Percentiles rank a stretch among this genome's conserved stretches.
phyloP scores from a whole-genome alignment of 2,888 invertebrate genomes.

The Abrostola tripartita region DNA sequence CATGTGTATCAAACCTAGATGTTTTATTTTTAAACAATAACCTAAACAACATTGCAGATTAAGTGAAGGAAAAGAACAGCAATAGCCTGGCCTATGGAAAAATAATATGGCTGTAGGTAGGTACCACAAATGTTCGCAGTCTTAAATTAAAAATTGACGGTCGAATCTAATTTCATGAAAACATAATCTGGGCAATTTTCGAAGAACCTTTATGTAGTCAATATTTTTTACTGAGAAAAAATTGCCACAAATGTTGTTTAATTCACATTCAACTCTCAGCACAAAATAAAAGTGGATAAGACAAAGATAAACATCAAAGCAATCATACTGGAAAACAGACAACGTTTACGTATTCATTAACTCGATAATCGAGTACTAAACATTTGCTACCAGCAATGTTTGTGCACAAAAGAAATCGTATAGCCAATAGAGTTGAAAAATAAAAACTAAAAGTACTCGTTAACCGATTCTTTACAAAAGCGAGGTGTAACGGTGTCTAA shows the following conservation, averaged over 20 bases:
- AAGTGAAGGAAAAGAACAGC: too few relatives aligned
- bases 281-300: conserved; percentile 2
- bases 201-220: background rate
- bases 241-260: background rate
- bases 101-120: too few relatives aligned
- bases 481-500: conserved; percentile 53
- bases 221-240: background rate
- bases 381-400: conserved; percentile 28
- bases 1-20: too few relatives aligned
- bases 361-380: conserved; percentile 30
- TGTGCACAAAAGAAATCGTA: conserved; percentile 41
- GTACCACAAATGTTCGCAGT: too few relatives aligned
- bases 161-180: too few relatives aligned
- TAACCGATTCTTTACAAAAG: conserved; percentile 46
- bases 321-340: conserved; percentile 19
- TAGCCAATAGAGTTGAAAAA: conserved; percentile 26
- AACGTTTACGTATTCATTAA: conserved; percentile 25
- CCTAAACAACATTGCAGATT: too few relatives aligned
- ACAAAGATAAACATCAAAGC: conserved; percentile 29
- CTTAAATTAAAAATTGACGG: too few relatives aligned
- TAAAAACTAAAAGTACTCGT: conserved; percentile 33
- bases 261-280: background rate
- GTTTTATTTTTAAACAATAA: too few relatives aligned
- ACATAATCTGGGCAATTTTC: too few relatives aligned
- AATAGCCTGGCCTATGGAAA: too few relatives aligned